These are phyloP conservation scores for Mythimna vitellina DNA, from an alignment of 2,888 invertebrate species.

Conservation along the genomic window DNA sequence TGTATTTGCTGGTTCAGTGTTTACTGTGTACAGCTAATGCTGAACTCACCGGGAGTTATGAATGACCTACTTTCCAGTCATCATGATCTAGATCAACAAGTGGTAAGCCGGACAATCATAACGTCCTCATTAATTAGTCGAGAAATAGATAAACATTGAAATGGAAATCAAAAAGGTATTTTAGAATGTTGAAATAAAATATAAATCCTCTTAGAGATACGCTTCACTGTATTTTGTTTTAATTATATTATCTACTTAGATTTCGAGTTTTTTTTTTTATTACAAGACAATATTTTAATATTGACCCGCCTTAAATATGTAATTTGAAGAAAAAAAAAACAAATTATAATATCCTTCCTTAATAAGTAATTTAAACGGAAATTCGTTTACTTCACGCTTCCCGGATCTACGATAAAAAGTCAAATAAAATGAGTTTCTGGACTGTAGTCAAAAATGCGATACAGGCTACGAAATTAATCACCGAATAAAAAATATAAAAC, in stretches of 20 bases:
- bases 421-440: slow-evolving; percentile 40
- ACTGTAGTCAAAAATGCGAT: slow-evolving; percentile 47
- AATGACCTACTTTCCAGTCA: slow-evolving; percentile 50
- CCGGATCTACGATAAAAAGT: slow-evolving; percentile 21
- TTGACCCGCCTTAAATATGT: slow-evolving; percentile 1
- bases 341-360: slow-evolving; percentile 11
- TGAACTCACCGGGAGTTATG: slow-evolving; percentile 21
- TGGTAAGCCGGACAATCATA: slow-evolving; percentile 27
- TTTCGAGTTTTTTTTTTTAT: not conserved
- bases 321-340: slow-evolving; percentile 5
- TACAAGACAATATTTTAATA: slow-evolving; percentile 2
- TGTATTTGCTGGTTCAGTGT: slow-evolving; percentile 23
- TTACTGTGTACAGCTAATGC: slow-evolving; percentile 33
- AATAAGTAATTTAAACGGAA: slow-evolving; percentile 19
- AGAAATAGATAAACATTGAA: not conserved
- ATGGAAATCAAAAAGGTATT: not conserved
- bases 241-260: too few species aligned
- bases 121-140: not conserved
- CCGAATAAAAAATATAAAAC: slow-evolving; percentile 41
- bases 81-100: slow-evolving; percentile 56
- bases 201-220: too few species aligned
- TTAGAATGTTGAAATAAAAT: not conserved
- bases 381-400: slow-evolving; percentile 24
- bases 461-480: slow-evolving; percentile 44
- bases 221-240: too few species aligned